phyloP scores from a whole-genome alignment of 23 tunicate species.

The Diplosoma virens region DNA sequence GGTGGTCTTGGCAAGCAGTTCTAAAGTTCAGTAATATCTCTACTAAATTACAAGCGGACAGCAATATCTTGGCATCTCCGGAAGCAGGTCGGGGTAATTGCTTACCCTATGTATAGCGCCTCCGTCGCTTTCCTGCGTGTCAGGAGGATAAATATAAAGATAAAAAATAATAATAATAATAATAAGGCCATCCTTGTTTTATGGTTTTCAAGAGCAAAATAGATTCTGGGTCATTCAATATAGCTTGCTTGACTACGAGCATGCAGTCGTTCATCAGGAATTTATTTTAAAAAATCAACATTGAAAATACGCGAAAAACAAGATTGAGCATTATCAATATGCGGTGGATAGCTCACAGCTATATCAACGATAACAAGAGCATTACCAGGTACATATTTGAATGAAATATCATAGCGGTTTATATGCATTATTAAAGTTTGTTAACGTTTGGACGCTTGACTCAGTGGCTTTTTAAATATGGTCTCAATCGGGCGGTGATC shows the following conservation, averaged over 20 bases:
- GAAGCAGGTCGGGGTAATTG: no score
- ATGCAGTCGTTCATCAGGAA: slow-evolving; percentile 7
- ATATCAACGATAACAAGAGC: slow-evolving; percentile 15
- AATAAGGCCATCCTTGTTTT: slow-evolving; percentile 12
- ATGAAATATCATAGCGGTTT: slow-evolving; percentile 11
- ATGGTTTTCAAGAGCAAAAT: background rate
- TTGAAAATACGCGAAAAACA: background rate
- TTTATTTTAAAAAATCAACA: slow-evolving; percentile 2
- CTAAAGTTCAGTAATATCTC: no score
- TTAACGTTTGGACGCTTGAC: slow-evolving; percentile 8
- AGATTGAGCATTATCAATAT: background rate
- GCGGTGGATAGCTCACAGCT: background rate
- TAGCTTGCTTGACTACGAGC: background rate
- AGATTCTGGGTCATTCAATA: background rate
- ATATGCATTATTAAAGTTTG: slow-evolving; percentile 20
- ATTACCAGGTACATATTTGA: background rate
- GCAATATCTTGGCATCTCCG: no score
- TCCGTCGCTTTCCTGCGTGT: no score
- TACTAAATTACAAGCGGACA: no score
- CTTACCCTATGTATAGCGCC: no score
- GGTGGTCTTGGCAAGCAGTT: no score
- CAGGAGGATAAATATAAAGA: no score
- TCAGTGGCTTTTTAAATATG: slow-evolving; percentile 9
- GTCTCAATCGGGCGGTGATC: slow-evolving; percentile 10
- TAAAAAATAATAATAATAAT: no score